Evolutionary conservation across 2,797 vertebrate genomes (phyloP).

Genomic region (Aplochiton taeniatus): DNA sequence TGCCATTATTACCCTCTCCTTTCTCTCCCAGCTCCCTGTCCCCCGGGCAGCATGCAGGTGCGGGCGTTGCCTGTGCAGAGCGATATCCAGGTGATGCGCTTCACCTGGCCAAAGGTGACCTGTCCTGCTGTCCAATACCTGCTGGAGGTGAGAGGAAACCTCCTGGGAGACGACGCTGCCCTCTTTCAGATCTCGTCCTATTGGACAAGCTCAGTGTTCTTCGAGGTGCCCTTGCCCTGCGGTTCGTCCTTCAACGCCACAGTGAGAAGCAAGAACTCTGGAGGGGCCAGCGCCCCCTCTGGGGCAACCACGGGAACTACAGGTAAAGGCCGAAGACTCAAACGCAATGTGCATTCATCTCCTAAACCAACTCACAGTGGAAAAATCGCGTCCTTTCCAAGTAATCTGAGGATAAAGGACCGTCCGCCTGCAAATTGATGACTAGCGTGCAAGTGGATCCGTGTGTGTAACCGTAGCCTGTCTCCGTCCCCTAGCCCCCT

Average conservation of each 20-base stretch:
- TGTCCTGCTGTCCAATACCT: conserved; percentile 65
- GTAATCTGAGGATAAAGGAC: too few species aligned
- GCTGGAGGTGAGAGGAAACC: conserved; percentile 62
- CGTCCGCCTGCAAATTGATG: too few species aligned
- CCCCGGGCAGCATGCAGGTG: conserved; percentile 62
- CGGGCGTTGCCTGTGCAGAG: conserved; percentile 46
- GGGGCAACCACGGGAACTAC: conserved; percentile 55
- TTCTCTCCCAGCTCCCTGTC: conserved; percentile 69
- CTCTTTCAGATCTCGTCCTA: conserved; percentile 71
- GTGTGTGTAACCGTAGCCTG: not conserved
- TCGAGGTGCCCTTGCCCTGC: conserved; percentile 77
- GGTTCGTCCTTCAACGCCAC: conserved; percentile 68
- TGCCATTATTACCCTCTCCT: not conserved
- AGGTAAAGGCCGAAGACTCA: conserved; percentile 58
- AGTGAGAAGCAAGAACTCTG: conserved; percentile 66
- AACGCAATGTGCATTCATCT: too few species aligned
- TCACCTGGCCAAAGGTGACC: conserved; percentile 62
- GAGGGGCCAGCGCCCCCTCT: conserved; percentile 60
- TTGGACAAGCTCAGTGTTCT: conserved; percentile 68
- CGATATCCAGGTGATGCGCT: conserved; percentile 56
- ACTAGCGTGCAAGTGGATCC: too few species aligned
- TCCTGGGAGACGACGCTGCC: conserved; percentile 58
- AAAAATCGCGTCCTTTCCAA: too few species aligned
- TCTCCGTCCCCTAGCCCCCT: conserved; percentile 66
- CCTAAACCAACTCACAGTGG: not conserved